A percentile compares a stretch with the other conserved stretches of the same genome.
These are phyloP conservation scores for Alca torda DNA, from an alignment of 2,797 vertebrate genomes.

Conservation along the genomic window DNA sequence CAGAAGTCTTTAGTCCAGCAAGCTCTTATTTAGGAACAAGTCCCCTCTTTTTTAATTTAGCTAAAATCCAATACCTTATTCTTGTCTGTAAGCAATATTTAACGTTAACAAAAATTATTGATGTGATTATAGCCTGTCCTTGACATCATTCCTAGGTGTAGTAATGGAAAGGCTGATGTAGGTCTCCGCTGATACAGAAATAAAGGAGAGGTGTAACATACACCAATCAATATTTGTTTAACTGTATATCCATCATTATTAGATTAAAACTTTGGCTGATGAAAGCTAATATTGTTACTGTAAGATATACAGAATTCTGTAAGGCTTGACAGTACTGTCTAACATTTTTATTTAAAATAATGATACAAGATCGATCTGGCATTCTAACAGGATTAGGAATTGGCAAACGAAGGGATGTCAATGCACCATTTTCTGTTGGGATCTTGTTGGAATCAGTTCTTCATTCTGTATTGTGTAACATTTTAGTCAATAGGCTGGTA, in stretches of 20 bases:
- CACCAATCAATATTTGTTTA: neutral
- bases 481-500: neutral
- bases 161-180: neutral
- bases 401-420: neutral
- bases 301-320: neutral
- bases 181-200: neutral
- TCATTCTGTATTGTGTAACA: neutral
- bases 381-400: neutral
- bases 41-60: neutral
- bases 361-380: neutral
- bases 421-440: neutral
- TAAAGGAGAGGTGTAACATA: neutral
- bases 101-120: neutral
- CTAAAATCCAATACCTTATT: neutral
- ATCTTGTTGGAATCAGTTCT: neutral
- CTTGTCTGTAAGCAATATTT: neutral
- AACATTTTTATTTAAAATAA: neutral
- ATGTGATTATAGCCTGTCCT: neutral
- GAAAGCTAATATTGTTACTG: neutral
- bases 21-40: neutral
- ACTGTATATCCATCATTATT: neutral
- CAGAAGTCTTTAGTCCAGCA: neutral
- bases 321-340: neutral
- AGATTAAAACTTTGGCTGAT: neutral
- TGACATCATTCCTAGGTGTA: neutral